Conservation (phyloP, 2,113 vertebrate species). For the Spea multiplicata region DNA sequence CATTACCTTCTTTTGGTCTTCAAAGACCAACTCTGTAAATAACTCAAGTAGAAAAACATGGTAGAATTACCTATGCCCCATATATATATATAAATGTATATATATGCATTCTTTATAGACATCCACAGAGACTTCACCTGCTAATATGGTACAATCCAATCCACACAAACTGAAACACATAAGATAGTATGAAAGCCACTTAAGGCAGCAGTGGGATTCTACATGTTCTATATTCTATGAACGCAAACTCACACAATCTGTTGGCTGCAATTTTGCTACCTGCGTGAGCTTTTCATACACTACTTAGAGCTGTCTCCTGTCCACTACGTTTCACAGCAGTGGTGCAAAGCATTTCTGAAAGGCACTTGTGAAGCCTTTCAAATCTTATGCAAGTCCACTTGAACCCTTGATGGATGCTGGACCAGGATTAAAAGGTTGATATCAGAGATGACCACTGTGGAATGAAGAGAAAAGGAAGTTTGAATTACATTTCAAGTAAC, state of each 20-base stretch:
- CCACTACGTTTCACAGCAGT: not conserved
- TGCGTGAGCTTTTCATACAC: not conserved
- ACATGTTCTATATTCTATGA: constrained; percentile 24
- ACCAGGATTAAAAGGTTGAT: not conserved
- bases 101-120: not conserved
- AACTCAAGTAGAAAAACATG: not conserved
- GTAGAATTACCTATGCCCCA: constrained; percentile 1
- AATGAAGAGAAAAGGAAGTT: too few relatives aligned
- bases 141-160: not conserved
- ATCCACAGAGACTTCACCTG: not conserved
- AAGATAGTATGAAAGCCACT: not conserved
- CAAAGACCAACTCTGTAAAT: not conserved
- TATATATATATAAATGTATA: too few relatives aligned
- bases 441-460: not conserved
- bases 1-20: not conserved
- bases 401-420: not conserved
- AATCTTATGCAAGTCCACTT: constrained; percentile 27
- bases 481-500: too few relatives aligned
- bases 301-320: not conserved
- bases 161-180: not conserved
- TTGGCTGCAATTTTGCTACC: constrained; percentile 5
- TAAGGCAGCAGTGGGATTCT: not conserved
- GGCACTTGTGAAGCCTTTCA: constrained; percentile 9
- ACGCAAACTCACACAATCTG: constrained; percentile 43
- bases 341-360: constrained; percentile 22